Base-by-base conservation (phyloP, 2,888 invertebrate species). In the Caenorhabditis angaria region DNA sequence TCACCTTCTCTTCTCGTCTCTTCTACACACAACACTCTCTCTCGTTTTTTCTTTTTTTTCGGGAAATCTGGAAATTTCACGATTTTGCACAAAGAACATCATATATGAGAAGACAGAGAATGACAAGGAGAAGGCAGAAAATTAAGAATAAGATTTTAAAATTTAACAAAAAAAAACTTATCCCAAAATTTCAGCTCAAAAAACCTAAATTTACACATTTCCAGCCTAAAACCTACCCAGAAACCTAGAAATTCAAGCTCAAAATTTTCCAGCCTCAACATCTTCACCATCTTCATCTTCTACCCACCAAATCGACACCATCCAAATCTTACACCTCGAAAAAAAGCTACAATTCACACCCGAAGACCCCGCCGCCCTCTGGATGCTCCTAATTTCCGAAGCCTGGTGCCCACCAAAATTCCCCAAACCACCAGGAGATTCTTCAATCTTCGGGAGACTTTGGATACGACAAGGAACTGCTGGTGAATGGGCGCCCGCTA, bases 391-490 rank as follows among this genome's bases (percentile, higher is more conserved):
- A 2, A 25, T 71, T 1, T 64, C 66, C 0, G 71, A 71, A 56
- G 56, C 24, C 4, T 25, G 54, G 18, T 48, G 4, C 8, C 4
- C 48, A 5, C n/a, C n/a, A n/a, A 48, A n/a, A 14, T 48, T 48
- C 48, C 4, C n/a, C n/a, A n/a, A n/a, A n/a, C n/a, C n/a, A n/a
- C n/a, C n/a, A n/a, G n/a, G 60, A 20, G 71, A 71, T 27, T 41
- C 73, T 12, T n/a, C 61, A 8, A 78, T 79, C n/a, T 77, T 78
- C 62, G 84, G 84, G 20, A 71, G 61, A 48, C 57, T 85, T 18
- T 84, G 70, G 76, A 59, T 85, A 8, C 70, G 74, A 51, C 81
- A 84, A 41, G 83, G 82, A 24, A 55, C 66, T 0, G 78, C 75
- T 3, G 82, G 77, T 4, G 63, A 68, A 48, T 83, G 83, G 83